phyloP scores from a whole-genome alignment of 2,113 vertebrate genomes.

The Periophthalmodon schlosseri region DNA sequence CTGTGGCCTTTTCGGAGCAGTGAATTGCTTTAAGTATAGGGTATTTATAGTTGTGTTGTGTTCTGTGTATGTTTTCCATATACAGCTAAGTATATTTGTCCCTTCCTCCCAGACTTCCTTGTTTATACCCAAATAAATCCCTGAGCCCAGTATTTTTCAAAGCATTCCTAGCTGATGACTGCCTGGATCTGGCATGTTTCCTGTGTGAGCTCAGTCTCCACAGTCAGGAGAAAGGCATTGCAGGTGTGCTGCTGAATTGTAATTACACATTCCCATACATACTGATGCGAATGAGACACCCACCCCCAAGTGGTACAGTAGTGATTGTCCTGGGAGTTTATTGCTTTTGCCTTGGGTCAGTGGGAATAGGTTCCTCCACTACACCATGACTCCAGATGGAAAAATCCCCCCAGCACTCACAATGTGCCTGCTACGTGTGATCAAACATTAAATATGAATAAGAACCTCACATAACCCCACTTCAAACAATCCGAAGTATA shows the following conservation, averaged over 20 bases:
- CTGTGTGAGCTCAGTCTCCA: background rate
- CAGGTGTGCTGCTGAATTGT: background rate
- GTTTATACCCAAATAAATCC: background rate
- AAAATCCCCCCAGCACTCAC: background rate
- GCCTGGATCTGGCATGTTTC: background rate
- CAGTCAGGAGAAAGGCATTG: background rate
- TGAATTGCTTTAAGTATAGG: too few relatives aligned
- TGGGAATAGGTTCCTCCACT: background rate
- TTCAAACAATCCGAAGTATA: slow-evolving; percentile 1
- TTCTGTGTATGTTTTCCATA: background rate
- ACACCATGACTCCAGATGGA: background rate
- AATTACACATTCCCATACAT: background rate
- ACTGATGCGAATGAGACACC: background rate
- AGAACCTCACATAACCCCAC: slow-evolving; percentile 2
- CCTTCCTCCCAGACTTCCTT: background rate
- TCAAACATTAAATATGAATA: slow-evolving; percentile 3
- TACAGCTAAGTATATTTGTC: background rate
- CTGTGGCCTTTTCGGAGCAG: background rate
- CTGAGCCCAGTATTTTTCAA: background rate
- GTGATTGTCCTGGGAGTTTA: background rate
- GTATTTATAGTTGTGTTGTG: too few relatives aligned
- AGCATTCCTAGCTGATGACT: background rate
- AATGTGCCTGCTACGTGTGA: background rate
- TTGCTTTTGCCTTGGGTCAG: background rate
- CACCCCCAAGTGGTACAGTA: background rate